Conservation (phyloP, 2,113 vertebrate genomes). For the Caloenas nicobarica region DNA sequence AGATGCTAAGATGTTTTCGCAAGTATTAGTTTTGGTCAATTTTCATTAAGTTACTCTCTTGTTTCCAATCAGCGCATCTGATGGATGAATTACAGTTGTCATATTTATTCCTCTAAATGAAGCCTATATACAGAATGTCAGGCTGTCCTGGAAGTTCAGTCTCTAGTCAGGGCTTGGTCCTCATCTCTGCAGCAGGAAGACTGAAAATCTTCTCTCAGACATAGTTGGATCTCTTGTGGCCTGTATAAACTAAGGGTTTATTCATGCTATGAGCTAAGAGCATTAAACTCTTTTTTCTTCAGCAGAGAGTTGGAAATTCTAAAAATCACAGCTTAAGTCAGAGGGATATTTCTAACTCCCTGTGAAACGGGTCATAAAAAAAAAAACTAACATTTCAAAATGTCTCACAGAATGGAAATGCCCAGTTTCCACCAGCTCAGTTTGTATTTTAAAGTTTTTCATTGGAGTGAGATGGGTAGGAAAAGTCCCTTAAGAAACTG, state of each 20-base stretch:
- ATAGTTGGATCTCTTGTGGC: not conserved
- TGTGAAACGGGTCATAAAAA: not conserved
- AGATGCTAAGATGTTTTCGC: not conserved
- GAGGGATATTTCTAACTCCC: not conserved
- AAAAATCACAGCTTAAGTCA: not conserved
- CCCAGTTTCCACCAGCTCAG: fast-evolving
- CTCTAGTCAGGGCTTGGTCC: not conserved
- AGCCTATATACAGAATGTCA: not conserved
- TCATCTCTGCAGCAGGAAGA: not conserved
- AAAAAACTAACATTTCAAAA: not conserved
- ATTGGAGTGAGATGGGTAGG: not conserved
- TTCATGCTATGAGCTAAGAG: not conserved
- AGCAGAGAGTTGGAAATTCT: not conserved
- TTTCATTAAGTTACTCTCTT: not conserved
- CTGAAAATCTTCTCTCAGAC: not conserved
- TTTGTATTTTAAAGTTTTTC: not conserved
- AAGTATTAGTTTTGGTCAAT: not conserved
- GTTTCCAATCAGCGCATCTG: not conserved
- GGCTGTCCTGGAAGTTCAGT: not conserved
- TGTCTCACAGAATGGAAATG: not conserved
- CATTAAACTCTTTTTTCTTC: not conserved
- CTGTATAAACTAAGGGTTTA: not conserved
- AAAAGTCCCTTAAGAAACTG: not conserved
- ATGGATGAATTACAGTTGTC: not conserved
- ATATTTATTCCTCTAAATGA: not conserved